These are phyloP conservation scores for Actias luna DNA, from an alignment of 2,888 invertebrate species.

Conservation along the genomic window DNA sequence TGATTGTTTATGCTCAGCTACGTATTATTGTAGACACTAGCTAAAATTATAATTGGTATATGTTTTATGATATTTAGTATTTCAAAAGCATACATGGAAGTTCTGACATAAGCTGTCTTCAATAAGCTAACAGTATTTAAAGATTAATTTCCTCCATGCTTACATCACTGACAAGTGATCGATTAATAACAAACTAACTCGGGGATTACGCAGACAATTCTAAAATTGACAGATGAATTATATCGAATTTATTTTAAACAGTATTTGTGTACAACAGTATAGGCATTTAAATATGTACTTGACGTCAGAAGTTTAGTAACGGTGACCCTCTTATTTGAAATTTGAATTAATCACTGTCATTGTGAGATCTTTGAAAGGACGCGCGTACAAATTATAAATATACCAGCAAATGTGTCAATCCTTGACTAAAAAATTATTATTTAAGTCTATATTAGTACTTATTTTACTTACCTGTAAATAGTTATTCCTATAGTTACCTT, in stretches of 20 bases:
- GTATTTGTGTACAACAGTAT: background rate
- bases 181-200: background rate
- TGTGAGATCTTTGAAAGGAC: background rate
- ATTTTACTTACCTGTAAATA: no score
- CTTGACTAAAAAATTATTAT: no score
- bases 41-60: background rate
- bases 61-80: background rate
- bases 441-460: no score
- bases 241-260: background rate
- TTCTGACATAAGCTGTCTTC: background rate
- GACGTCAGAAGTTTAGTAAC: background rate
- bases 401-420: no score
- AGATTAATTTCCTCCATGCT: background rate
- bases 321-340: background rate
- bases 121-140: background rate
- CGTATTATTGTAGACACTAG: background rate
- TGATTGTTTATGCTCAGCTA: background rate
- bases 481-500: no score
- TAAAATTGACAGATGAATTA: slow-evolving; percentile 1
- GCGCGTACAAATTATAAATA: background rate
- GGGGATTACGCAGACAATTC: background rate
- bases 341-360: background rate
- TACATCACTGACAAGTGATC: slow-evolving; percentile 2
- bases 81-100: background rate
- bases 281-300: background rate